These are phyloP conservation scores for Myotis myotis DNA, from an alignment of 2,797 vertebrate genomes.

Conservation along the genomic window DNA sequence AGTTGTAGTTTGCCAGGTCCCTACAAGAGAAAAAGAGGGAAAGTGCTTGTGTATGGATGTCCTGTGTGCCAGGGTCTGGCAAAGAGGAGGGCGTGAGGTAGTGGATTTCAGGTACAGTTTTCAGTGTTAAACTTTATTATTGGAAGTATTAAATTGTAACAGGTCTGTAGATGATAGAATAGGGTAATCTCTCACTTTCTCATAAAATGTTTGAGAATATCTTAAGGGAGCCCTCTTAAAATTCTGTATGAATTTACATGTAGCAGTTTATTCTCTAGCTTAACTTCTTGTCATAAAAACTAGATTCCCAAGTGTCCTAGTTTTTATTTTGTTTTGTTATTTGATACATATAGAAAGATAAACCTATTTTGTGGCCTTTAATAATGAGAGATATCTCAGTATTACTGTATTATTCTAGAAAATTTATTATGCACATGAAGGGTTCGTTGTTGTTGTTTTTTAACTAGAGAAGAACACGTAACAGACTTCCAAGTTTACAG, in stretches of 20 bases:
- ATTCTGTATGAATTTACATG: conserved; percentile 59
- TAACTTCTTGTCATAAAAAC: conserved; percentile 66
- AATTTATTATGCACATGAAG: conserved; percentile 70
- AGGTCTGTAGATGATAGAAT: conserved; percentile 52
- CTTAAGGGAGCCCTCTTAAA: conserved; percentile 71
- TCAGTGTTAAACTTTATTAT: conserved; percentile 60
- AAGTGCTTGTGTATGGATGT: background rate
- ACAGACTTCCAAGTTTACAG: conserved; percentile 78
- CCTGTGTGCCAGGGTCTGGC: conserved; percentile 29
- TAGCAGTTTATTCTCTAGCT: conserved; percentile 62
- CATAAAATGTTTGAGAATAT: conserved; percentile 56
- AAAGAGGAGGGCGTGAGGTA: conserved; percentile 13
- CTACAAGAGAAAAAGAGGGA: background rate
- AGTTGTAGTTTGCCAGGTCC: conserved; percentile 19
- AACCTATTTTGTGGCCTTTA: conserved; percentile 85
- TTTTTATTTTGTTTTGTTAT: conserved; percentile 73
- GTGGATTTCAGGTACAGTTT: conserved; percentile 28
- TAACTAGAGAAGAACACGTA: conserved; percentile 56
- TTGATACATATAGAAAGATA: conserved; percentile 68
- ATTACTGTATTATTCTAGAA: conserved; percentile 76
- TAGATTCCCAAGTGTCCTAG: conserved; percentile 82
- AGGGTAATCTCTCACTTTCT: conserved; percentile 51
- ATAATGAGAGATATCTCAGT: conserved; percentile 76
- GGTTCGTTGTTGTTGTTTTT: conserved; percentile 60
- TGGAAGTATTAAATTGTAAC: conserved; percentile 53